Percentiles rank a stretch among this genome's conserved stretches.
phyloP scores from a whole-genome alignment of 1,140 invertebrate species.

The Propsilocerus akamusi region DNA sequence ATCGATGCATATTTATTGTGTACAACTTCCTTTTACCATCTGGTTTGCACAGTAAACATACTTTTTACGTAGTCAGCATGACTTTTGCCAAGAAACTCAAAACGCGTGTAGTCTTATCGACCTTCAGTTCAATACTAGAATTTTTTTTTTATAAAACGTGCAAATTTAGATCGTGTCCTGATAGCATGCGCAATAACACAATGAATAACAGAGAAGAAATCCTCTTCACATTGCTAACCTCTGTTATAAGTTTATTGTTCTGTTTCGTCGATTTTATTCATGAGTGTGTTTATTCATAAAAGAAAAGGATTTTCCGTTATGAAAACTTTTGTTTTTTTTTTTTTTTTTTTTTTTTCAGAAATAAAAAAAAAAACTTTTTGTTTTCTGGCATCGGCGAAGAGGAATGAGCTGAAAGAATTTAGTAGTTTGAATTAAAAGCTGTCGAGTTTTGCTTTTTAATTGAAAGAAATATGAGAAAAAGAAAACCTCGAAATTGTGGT shows the following conservation, averaged over 20 bases:
- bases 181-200: not conserved
- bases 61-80: not conserved
- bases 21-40: no score
- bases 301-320: not conserved
- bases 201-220: not conserved
- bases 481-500: not conserved
- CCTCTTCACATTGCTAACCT: slow-evolving; percentile 1
- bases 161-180: no score
- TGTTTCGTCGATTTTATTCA: slow-evolving; percentile 2
- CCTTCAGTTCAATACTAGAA: not conserved
- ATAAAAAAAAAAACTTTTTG: no score
- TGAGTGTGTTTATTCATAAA: slow-evolving; percentile 4
- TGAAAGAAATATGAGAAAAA: not conserved
- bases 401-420: not conserved
- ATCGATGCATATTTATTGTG: no score
- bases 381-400: not conserved
- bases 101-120: not conserved
- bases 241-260: slow-evolving; percentile 1
- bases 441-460: not conserved
- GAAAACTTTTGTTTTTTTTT: not conserved
- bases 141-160: no score
- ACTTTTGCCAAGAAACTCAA: not conserved
- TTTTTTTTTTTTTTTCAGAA: not conserved
- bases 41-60: no score
- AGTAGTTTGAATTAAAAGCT: no score